Base-by-base conservation (phyloP, 2,113 vertebrate species). In the Motacilla alba region DNA sequence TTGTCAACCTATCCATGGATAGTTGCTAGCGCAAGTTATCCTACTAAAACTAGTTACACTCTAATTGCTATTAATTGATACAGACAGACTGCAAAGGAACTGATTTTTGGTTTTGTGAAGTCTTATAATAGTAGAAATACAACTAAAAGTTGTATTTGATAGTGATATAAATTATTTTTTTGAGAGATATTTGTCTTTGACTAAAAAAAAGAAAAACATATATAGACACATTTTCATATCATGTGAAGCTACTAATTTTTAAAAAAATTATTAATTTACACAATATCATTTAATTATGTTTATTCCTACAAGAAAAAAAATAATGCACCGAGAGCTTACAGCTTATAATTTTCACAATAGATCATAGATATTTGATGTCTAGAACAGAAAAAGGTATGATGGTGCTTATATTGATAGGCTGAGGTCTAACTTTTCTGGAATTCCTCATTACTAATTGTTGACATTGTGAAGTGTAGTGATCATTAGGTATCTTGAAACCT, bases 381-480 rank as follows among this genome's bases (percentile, higher is more conserved):
- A 74, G 16, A 46, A 52, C 2, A 59, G 11, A 73, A 62, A 81
- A 63, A 27, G 1, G 33, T 58, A 11, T 50, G 22, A 41, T 28
- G 2, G 3, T 37, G 19, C 3, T 39, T 60, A 14, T 26, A 22
- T 3, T 43, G 2, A 6, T 22, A 79, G 5, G 2, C 14, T 41
- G 10, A 4, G 6, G 4, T 37, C 18, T 13, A 43, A 7, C 21
- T 87, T 81, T 63, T 35, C 8, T 11, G 4, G 20, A 60, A 35
- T 52, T 30, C 37, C 31, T 83, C 24, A 5, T 31, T 50, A 37
- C 1, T n/a, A n/a, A 8, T 41, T 58, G 7, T 19, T 88, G n/a
- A 50, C 12, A 17, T 35, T 62, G 15, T 68, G 16, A 68, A 7
- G 15, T 58, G 2, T 39, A 44, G 5, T 35, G 20, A 14, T 33